Evolutionary conservation across 2,888 invertebrate species (phyloP), one percentile per base, ranked within the genome.

Genomic region (Drosophila suboccidentalis): DNA sequence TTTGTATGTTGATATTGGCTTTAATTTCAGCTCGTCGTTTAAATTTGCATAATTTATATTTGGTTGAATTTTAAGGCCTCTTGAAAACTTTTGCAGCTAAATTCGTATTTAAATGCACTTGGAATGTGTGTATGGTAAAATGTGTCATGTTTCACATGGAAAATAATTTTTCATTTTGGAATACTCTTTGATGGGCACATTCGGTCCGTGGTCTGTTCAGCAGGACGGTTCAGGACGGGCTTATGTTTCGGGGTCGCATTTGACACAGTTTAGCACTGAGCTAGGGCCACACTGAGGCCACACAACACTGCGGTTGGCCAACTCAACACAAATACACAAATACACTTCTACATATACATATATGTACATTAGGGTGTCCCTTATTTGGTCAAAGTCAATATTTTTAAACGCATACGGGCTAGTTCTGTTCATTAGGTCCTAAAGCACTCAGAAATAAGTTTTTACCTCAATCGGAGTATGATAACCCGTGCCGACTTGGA

Each of bases 251-350:
- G 38, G 22, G 67, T 11, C 39, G 39, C 34, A 67, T 54, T 64
- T 75, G 75, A 64, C 73, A 75, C 63, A 57, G 57, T 43, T 60
- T 51, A 43, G 50, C 43, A 60, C 38, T 43, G 8, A 50, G 4
- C 51, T 38, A 50, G 19, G 46, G 13, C 11, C 32, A 55, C 17
- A 5, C 11, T 41, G 26, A 15, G 41, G 29, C 54, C 54, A 54
- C 41, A 54, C 26, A 29, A 10, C 29, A 39, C 9, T 59, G 59
- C 29, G 59, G 47, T 13, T 43, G 53, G 39, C 3, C 32, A 59
- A 44, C 38, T 49, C 19, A 15, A 43, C 50, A 55, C 49, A 46
- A 19, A 38, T 32, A 34, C 50, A 36, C 17, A 29, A 4, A 22
- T 22, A 22, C 22, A 22, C 50, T 8, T 9, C 9, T 9, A 46